Percentiles rank a stretch among this genome's conserved stretches.
Conservation (phyloP, 2,113 vertebrate genomes). For the Phaetusa simplex region DNA sequence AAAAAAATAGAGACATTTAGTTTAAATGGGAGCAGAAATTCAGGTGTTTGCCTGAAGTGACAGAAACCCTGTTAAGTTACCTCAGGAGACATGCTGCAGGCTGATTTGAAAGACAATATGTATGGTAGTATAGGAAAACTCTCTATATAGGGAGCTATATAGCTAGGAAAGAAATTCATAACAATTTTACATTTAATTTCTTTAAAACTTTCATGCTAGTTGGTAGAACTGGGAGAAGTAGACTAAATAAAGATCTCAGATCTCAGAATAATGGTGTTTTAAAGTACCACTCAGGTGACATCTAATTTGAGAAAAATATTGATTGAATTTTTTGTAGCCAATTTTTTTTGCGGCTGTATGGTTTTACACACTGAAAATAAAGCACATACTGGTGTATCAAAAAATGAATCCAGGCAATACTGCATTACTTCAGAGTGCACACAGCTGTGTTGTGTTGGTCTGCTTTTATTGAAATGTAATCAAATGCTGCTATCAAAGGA, state of each 20-base stretch:
- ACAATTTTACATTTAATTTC: background rate
- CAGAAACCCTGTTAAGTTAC: background rate
- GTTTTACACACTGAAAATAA: background rate
- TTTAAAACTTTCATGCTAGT: rapidly evolving
- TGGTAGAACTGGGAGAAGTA: background rate
- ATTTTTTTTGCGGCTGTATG: background rate
- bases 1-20: background rate
- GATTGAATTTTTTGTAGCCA: background rate
- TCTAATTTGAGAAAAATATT: background rate
- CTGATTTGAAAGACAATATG: background rate
- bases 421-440: background rate
- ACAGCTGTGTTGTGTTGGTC: background rate
- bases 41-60: background rate
- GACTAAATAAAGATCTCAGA: background rate
- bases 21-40: background rate
- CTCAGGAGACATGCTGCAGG: background rate
- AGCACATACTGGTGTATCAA: background rate
- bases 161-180: background rate
- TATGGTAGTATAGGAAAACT: background rate
- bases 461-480: background rate
- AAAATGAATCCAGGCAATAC: background rate
- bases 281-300: background rate
- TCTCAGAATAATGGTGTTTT: background rate
- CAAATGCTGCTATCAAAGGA: background rate
- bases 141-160: background rate